Percentiles rank a stretch among this genome's conserved stretches.
Evolutionary conservation across 2,888 invertebrate species (phyloP).

Genomic region (Brenthis hecate): DNA sequence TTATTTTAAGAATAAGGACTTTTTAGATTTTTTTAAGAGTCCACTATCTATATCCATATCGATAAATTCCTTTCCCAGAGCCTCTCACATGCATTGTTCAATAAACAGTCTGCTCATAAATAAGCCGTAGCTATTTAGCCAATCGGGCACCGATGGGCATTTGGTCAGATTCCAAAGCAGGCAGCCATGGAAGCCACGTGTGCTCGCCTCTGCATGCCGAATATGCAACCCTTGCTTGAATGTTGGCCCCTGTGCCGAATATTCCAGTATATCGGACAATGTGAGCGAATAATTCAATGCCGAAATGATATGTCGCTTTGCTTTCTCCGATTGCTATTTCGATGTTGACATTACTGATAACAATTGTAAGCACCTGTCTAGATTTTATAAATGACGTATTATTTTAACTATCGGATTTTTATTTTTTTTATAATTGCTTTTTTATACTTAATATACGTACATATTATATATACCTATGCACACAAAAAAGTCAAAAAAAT

Average conservation of each 20-base stretch:
- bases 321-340: conserved; percentile 26
- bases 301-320: conserved; percentile 54
- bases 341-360: conserved; percentile 13
- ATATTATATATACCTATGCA: no score
- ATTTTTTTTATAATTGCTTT: neutral
- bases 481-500: neutral
- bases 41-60: conserved; percentile 4
- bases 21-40: neutral
- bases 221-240: conserved; percentile 75
- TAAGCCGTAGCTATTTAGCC: conserved; percentile 76
- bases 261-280: conserved; percentile 75
- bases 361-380: conserved; percentile 8
- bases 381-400: neutral
- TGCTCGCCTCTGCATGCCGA: conserved; percentile 75
- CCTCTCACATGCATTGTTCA: conserved; percentile 46
- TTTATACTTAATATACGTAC: neutral
- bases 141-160: conserved; percentile 78
- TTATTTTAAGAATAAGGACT: no score
- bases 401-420: neutral
- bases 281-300: conserved; percentile 61
- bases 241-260: conserved; percentile 76
- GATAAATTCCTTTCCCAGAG: conserved; percentile 48
- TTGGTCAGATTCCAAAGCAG: conserved; percentile 78
- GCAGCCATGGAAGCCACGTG: conserved; percentile 77
- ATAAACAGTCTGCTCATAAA: conserved; percentile 65